Percentiles rank a stretch among this genome's conserved stretches.
Conservation (phyloP, 2,888 invertebrate genomes). For the Erpobdella octoculata region DNA sequence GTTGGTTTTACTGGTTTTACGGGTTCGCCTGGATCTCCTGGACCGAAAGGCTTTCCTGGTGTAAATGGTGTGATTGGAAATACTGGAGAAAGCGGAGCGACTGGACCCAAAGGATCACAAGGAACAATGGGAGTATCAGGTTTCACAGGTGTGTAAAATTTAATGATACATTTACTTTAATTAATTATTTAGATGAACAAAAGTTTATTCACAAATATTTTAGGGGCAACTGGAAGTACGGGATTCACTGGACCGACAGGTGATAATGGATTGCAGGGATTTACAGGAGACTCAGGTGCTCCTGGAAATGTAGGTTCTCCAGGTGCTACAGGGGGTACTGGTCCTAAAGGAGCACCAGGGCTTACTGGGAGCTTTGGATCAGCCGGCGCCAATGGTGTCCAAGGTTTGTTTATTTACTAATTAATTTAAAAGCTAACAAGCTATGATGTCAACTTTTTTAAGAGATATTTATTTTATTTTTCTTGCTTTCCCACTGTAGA, state of each 20-base stretch:
- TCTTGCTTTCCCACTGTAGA: no score
- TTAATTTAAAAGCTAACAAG: no score
- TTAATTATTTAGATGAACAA: neutral
- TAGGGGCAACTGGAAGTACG: neutral
- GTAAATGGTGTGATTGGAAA: neutral
- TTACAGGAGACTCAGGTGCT: neutral
- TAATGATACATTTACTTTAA: no score
- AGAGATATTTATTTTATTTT: no score
- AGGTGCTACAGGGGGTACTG: conserved; percentile 15
- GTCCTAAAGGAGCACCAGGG: neutral
- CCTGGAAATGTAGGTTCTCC: neutral
- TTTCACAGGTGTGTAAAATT: conserved; percentile 1
- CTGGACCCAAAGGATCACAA: neutral
- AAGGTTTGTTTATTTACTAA: no score
- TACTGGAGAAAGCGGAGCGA: neutral
- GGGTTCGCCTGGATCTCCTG: conserved; percentile 27
- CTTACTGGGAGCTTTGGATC: neutral
- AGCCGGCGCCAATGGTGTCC: neutral
- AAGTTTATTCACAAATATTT: neutral
- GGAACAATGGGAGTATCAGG: conserved; percentile 13
- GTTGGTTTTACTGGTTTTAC: conserved; percentile 22
- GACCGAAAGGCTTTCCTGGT: conserved; percentile 27
- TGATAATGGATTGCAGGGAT: neutral
- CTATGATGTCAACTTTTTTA: no score
- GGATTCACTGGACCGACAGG: conserved; percentile 12